Base-by-base conservation (phyloP, 2,797 vertebrate genomes). In the Pelodytes ibericus region DNA sequence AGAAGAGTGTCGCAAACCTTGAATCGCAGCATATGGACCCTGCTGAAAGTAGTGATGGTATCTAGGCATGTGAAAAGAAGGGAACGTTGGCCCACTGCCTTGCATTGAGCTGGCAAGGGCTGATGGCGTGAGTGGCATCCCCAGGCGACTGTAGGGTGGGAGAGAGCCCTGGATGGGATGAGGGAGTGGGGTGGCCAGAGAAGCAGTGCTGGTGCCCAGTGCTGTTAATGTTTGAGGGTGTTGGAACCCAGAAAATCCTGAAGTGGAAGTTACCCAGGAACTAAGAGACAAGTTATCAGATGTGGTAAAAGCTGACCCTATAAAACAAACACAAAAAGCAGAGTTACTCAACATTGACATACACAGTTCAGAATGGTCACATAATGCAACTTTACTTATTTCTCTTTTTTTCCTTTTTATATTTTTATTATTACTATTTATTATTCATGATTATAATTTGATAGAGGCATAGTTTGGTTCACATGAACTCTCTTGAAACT, bases 21-120 rank as follows among this genome's bases (percentile, higher is more conserved):
- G 98, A 86, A 99, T 97, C 82, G 97, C 96, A 1, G 98, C 97
- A 2, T 99, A 99, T 61, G 98, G 98, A 65, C 98, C 98, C 87
- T 99, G 98, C 89, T 99, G 98, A 75, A 99, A 99, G 87, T 99
- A 99, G 85, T 99, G 98, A 84, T 99, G 98, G 85, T 99, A 99
- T 77, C 98, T 93, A 0, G 97, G 97, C 96, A 99, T 98, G 91
- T 99, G 97, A 88, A 99, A 99, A 57, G 96, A 96, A 0, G 98
- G 96, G 85, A 99, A 99, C 1, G 95, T 94, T 0, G 98, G 97
- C 13, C 98, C 98, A 1, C 92, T 95, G 57, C 93, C 94, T 82
- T 95, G 96, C 95, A 97, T 96, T 85, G 93, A 92, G 77, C 92
- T 93, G 20, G 96, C 95, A 80, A 98, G 89, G 58, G 95, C 95